These are phyloP conservation scores for Heteronetta atricapilla DNA, from an alignment of 2,113 vertebrate species.

Conservation along the genomic window DNA sequence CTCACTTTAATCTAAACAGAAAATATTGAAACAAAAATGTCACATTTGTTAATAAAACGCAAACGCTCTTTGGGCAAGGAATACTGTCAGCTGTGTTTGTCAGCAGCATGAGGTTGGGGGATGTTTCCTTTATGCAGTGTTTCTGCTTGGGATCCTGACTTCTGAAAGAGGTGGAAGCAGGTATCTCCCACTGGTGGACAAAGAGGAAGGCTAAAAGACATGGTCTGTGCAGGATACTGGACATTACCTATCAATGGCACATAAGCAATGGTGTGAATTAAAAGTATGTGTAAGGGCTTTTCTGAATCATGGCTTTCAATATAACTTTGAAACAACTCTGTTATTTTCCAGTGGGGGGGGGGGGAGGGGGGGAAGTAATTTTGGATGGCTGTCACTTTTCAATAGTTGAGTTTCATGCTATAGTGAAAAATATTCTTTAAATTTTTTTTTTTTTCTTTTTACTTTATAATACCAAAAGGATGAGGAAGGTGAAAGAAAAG, in stretches of 20 bases:
- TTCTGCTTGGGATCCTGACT: accelerated
- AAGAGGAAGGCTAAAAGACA: background rate
- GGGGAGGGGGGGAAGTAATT: no score
- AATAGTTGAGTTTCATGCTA: background rate
- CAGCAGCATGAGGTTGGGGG: background rate
- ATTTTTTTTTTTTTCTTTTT: background rate
- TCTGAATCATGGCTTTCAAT: background rate
- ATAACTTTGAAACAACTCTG: background rate
- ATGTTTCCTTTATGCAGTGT: background rate
- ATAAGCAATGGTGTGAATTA: background rate
- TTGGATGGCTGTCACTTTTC: background rate
- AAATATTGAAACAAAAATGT: background rate
- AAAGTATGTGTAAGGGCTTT: background rate
- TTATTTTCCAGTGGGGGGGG: background rate
- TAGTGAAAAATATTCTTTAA: background rate
- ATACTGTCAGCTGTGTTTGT: background rate
- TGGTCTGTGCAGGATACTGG: background rate
- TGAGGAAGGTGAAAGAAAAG: background rate
- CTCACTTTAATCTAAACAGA: conserved; percentile 55
- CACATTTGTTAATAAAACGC: background rate
- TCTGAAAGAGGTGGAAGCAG: background rate
- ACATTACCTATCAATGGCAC: background rate
- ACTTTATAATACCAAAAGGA: background rate
- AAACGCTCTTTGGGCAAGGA: background rate
- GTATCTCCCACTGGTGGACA: background rate